Percentiles rank a stretch among this genome's conserved stretches.
Evolutionary conservation across 1,140 invertebrate genomes (phyloP).

Genomic region (Polyergus mexicanus): DNA sequence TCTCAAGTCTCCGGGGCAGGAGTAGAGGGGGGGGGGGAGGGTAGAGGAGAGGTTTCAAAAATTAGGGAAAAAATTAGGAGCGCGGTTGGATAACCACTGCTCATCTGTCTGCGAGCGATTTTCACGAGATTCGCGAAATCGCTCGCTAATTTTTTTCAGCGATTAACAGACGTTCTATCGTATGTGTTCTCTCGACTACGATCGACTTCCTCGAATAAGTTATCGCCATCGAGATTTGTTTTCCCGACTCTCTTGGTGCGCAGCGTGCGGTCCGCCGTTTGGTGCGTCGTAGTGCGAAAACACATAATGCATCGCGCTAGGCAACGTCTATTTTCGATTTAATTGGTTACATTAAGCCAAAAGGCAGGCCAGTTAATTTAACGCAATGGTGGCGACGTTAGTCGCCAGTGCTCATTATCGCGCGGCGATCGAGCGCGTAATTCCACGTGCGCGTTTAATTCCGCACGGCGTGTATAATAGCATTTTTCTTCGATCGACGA

Average conservation of each 20-base stretch:
- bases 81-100: not conserved
- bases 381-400: constrained; percentile 27
- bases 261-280: constrained; percentile 44
- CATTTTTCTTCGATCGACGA: constrained; percentile 44
- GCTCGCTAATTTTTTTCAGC: not conserved
- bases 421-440: constrained; percentile 39
- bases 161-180: not conserved
- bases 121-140: not conserved
- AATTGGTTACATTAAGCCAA: constrained; percentile 58
- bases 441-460: not conserved
- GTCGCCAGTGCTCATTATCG: constrained; percentile 58
- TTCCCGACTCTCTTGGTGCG: constrained; percentile 28
- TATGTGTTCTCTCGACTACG: not conserved
- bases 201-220: constrained; percentile 46
- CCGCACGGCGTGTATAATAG: constrained; percentile 3
- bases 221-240: constrained; percentile 44
- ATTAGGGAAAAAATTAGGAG: not conserved
- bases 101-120: not conserved
- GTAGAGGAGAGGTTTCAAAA: no score
- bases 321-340: constrained; percentile 61
- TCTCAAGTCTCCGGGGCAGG: not conserved
- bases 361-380: constrained; percentile 49
- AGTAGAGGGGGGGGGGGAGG: no score
- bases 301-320: constrained; percentile 53
- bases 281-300: constrained; percentile 43